Evolutionary conservation across 2,113 vertebrate species (phyloP), one percentile per base, ranked within the genome.

Genomic region (Procavia capensis): DNA sequence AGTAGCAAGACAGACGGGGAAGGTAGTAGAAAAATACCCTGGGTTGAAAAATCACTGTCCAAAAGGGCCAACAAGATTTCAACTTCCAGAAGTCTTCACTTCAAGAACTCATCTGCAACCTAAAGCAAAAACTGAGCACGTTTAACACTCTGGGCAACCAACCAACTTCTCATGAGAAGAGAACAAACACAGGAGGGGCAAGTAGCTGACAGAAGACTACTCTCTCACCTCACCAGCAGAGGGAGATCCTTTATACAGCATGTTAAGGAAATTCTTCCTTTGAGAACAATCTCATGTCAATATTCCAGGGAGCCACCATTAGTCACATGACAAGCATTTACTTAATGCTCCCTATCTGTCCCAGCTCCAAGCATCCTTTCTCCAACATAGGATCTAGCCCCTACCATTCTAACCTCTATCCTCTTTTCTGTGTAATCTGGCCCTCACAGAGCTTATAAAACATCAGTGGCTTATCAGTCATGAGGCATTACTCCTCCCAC

Each of bases 91-190:
- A n/a, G n/a, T n/a, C n/a, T n/a, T n/a, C n/a, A n/a, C n/a, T n/a
- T n/a, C n/a, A n/a, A n/a, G n/a, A n/a, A n/a, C n/a, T n/a, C n/a
- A n/a, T n/a, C n/a, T 59, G 79, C 72, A 93, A 88, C 20, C 36
- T 57, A 82, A 47, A 82, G 90, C n/a, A 88, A 78, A 95, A 78
- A 88, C 63, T 6, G 22, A 86, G 87, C 88, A 54, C 70, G 34
- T 84, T 54, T 88, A 87, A 92, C 84, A 81, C 4, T 59, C 79
- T 84, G 39, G 19, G 43, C 31, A 91, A 74, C 25, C 54, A 83
- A 72, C 36, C 34, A 45, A 75, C 47, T 87, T 36, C 24, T 43
- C 63, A 78, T 22, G n/a, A 66, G 92, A 75, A 57, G 2, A 54
- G 82, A 81, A 82, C 14, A 45, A 78, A 13, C 0, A 0, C 39